Conservation (phyloP, 2,113 vertebrate genomes). For the Pundamilia nyererei region DNA sequence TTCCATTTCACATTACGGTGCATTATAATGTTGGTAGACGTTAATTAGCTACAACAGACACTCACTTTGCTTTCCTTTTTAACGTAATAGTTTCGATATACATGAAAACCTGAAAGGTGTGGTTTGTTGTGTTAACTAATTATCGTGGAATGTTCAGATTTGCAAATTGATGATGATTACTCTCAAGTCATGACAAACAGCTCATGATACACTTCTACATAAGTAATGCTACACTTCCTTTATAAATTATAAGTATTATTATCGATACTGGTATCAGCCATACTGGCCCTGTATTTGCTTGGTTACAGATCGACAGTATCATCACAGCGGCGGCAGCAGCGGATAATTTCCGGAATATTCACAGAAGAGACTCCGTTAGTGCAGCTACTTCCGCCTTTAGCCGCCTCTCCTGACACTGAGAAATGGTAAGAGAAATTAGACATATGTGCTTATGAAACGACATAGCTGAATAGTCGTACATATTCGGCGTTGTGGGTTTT, state of each 20-base stretch:
- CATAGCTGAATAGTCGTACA: background rate
- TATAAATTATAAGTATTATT: background rate
- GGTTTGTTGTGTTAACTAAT: background rate
- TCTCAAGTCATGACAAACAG: background rate
- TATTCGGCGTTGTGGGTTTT: fast-evolving
- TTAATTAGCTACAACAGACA: background rate
- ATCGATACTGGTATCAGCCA: background rate
- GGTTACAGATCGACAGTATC: background rate
- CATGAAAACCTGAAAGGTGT: background rate
- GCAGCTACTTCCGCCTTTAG: slow-evolving; percentile 67
- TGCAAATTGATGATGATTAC: background rate
- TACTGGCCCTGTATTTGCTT: background rate
- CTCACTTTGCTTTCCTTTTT: background rate
- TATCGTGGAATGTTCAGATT: background rate
- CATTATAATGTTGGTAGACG: background rate
- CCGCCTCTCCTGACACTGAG: slow-evolving; percentile 27
- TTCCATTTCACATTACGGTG: background rate
- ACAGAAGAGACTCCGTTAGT: slow-evolving; percentile 40
- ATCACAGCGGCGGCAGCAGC: background rate
- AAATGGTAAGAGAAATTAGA: slow-evolving; percentile 63
- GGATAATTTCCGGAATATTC: slow-evolving; percentile 31
- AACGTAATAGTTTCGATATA: background rate
- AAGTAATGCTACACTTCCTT: background rate
- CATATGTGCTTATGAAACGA: background rate
- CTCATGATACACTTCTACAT: background rate